Conservation (phyloP, 2,888 invertebrate genomes). For the Philopedon plagiatum region DNA sequence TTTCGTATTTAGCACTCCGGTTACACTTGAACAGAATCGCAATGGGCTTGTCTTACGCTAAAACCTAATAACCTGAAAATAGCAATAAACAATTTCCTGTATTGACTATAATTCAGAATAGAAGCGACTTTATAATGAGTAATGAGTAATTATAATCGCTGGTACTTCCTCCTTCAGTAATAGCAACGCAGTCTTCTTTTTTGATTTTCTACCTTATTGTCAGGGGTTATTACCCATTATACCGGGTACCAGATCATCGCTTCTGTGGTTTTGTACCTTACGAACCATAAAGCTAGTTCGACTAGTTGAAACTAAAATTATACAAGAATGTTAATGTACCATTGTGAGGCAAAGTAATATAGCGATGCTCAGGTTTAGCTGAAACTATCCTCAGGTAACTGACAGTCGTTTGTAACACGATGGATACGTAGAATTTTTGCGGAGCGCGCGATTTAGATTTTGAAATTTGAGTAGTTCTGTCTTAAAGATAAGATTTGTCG, state of each 20-base stretch:
- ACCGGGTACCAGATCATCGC: not conserved
- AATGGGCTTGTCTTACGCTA: not conserved
- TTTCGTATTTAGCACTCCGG: conserved; percentile 11
- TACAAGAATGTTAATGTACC: too few relatives aligned
- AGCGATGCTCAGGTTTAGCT: too few relatives aligned
- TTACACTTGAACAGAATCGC: conserved; percentile 30
- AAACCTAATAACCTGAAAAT: conserved; percentile 10
- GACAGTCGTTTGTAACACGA: too few relatives aligned
- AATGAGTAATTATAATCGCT: not conserved
- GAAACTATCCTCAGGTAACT: too few relatives aligned
- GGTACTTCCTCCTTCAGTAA: conserved; percentile 6
- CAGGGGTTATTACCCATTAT: not conserved
- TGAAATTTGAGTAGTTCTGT: too few relatives aligned
- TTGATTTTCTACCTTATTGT: not conserved
- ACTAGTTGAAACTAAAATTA: too few relatives aligned
- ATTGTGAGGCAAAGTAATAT: too few relatives aligned
- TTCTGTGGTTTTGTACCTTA: not conserved
- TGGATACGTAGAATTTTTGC: too few relatives aligned
- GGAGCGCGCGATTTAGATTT: too few relatives aligned
- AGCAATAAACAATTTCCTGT: conserved; percentile 15
- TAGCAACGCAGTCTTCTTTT: not conserved
- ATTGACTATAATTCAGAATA: conserved; percentile 3
- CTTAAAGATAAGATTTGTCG: too few relatives aligned
- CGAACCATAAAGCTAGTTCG: not conserved
- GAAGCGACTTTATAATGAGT: conserved; percentile 4